Evolutionary conservation across 2,888 invertebrate genomes (phyloP).

Genomic region (Pristionchus mayeri): DNA sequence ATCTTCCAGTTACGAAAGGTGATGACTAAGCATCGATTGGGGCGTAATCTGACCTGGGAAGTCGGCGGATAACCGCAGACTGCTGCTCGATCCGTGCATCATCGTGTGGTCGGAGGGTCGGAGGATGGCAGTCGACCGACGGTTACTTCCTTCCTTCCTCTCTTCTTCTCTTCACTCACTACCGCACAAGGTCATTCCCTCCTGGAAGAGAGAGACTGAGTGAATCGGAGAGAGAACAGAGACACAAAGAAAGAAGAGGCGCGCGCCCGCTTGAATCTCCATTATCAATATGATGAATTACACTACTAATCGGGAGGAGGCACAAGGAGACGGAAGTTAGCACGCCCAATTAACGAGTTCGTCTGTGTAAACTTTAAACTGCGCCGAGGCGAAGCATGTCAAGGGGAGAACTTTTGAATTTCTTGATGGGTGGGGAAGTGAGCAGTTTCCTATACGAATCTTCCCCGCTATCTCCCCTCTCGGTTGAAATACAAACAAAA

Average conservation of each 20-base stretch:
- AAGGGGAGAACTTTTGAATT: conserved; percentile 25
- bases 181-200: conserved; percentile 41
- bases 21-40: conserved; percentile 8
- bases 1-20: conserved; percentile 17
- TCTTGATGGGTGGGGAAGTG: background rate
- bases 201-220: conserved; percentile 32
- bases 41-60: background rate
- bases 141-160: background rate
- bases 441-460: conserved; percentile 19
- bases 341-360: conserved; percentile 16
- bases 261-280: background rate
- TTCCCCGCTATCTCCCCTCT: background rate
- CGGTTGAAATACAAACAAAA: conserved; percentile 35
- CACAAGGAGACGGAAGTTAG: conserved; percentile 12
- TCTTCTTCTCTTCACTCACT: conserved; percentile 26
- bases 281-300: conserved; percentile 40
- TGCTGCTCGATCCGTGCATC: background rate
- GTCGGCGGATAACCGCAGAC: conserved; percentile 25
- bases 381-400: background rate
- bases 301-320: background rate
- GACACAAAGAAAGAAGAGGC: background rate
- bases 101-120: background rate
- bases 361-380: conserved; percentile 20
- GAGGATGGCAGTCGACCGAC: background rate
- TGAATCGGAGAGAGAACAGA: conserved; percentile 25